Percentiles rank a stretch among this genome's conserved stretches.
These are phyloP conservation scores for Ylistrum balloti DNA, from an alignment of 1,140 invertebrate genomes.

Conservation along the genomic window DNA sequence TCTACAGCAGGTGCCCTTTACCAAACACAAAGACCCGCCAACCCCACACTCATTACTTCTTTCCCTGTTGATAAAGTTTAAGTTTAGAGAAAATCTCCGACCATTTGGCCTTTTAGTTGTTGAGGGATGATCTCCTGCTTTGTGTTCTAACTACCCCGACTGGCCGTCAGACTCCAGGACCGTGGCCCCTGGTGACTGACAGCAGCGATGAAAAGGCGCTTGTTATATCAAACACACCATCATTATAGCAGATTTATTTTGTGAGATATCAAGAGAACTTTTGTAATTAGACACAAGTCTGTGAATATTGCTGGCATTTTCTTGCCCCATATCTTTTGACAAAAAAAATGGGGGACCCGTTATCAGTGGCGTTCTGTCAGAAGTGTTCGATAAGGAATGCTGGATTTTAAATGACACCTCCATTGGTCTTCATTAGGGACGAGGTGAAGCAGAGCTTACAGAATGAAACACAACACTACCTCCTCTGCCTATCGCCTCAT, in stretches of 20 bases:
- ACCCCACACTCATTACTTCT: conserved; percentile 25
- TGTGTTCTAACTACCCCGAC: background rate
- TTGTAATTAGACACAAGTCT: background rate
- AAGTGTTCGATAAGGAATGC: background rate
- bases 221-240: conserved; percentile 21
- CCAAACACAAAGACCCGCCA: background rate
- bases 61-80: background rate
- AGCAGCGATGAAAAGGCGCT: conserved; percentile 13
- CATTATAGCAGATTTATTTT: conserved; percentile 34
- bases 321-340: background rate
- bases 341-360: background rate
- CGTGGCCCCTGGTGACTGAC: background rate
- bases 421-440: conserved; percentile 20
- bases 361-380: background rate
- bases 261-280: conserved; percentile 38
- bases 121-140: background rate
- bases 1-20: conserved; percentile 16
- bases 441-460: background rate
- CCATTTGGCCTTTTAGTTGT: background rate
- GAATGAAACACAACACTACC: background rate
- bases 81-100: background rate
- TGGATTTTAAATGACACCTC: conserved; percentile 24
- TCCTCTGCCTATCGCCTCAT: background rate
- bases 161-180: conserved; percentile 18
- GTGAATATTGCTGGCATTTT: conserved; percentile 8